phyloP scores from a whole-genome alignment of 2,113 vertebrate genomes.

The Colius striatus region DNA sequence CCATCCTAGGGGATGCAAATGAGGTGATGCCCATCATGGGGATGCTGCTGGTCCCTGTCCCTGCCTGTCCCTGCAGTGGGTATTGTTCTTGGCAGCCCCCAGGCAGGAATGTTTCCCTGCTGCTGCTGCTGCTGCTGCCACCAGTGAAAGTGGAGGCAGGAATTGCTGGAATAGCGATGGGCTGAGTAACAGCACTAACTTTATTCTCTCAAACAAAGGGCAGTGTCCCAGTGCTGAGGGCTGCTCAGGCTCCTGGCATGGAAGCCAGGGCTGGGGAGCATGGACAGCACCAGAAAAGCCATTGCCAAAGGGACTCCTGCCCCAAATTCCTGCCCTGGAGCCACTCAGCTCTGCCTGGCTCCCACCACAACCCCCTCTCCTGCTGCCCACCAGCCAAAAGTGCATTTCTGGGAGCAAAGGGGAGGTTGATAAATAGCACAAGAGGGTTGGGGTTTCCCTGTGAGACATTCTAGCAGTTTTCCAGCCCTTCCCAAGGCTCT shows the following conservation, averaged over 20 bases:
- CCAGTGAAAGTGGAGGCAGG: conserved; percentile 59
- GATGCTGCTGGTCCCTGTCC: not conserved
- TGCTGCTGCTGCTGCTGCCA: not conserved
- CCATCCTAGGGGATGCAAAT: fast-evolving
- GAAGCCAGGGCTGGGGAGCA: conserved; percentile 45
- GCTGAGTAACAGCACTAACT: conserved; percentile 73
- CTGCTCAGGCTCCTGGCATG: not conserved
- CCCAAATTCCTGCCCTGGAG: not conserved
- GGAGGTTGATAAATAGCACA: fast-evolving
- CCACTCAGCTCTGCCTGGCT: not conserved
- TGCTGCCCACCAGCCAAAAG: not conserved
- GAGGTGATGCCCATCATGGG: fast-evolving
- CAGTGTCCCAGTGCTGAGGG: conserved; percentile 43
- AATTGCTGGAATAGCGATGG: conserved; percentile 70
- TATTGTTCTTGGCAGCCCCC: conserved; percentile 11
- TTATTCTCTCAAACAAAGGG: conserved; percentile 68
- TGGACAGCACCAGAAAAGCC: not conserved
- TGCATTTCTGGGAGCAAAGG: fast-evolving
- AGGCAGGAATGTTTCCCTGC: conserved; percentile 50
- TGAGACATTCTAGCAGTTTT: fast-evolving
- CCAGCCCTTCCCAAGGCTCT: not conserved
- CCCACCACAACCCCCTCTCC: not conserved
- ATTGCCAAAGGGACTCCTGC: not conserved
- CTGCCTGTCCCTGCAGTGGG: not conserved
- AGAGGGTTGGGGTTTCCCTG: not conserved